phyloP scores from a whole-genome alignment of 1,140 invertebrate genomes.

The Psilanteris sp. region DNA sequence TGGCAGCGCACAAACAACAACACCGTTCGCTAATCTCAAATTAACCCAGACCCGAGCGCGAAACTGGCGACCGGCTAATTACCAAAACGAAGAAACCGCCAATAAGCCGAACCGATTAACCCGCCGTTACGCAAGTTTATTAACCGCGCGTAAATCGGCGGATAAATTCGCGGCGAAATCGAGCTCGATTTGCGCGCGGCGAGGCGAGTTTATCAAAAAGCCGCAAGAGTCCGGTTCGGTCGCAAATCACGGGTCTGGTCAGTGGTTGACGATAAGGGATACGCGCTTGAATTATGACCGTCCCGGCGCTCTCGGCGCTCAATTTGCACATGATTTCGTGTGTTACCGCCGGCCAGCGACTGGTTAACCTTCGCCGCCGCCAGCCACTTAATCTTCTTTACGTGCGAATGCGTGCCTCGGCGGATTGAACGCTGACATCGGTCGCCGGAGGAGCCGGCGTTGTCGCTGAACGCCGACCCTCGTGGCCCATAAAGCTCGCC shows the following conservation, averaged over 20 bases:
- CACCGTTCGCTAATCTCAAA: no score
- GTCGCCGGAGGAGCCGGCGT: slow-evolving; percentile 49
- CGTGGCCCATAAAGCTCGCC: slow-evolving; percentile 75
- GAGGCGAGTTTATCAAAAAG: slow-evolving; percentile 32
- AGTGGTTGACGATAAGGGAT: slow-evolving; percentile 67
- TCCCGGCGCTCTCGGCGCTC: slow-evolving; percentile 78
- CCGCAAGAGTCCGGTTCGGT: slow-evolving; percentile 21
- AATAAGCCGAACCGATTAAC: no score
- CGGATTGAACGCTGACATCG: slow-evolving; percentile 66
- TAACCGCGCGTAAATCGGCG: no score
- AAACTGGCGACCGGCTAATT: no score
- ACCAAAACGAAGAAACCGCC: no score
- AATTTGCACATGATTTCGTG: slow-evolving; percentile 83
- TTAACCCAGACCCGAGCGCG: no score
- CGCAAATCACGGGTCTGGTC: slow-evolving; percentile 63
- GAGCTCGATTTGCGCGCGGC: no score
- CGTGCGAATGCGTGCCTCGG: slow-evolving; percentile 58
- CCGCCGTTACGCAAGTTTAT: no score
- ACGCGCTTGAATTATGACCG: slow-evolving; percentile 76
- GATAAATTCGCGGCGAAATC: no score
- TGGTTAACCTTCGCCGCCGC: slow-evolving; percentile 75
- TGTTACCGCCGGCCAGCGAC: slow-evolving; percentile 79
- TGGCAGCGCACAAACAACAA: no score
- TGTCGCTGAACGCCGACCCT: slow-evolving; percentile 65
- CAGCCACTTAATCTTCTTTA: slow-evolving; percentile 81